Conservation (phyloP, 53 echinoderm and acorn worm genomes). For the Crossaster papposus region DNA sequence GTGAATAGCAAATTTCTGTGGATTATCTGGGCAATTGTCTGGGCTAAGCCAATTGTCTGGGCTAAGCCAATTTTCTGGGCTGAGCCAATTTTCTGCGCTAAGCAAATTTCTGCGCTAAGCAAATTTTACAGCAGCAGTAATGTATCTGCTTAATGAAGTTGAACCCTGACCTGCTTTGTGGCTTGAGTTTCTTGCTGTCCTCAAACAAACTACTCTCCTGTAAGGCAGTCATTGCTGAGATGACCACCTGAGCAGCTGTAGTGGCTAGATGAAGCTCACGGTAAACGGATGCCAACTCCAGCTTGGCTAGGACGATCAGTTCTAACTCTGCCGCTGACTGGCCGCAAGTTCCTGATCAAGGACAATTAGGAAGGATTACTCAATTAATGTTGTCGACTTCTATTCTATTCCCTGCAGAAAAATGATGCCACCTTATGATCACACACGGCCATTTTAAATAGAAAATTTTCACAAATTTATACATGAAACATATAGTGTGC, state of each 20-base stretch:
- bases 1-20: not conserved
- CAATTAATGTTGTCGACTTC: not conserved
- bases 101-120: too few relatives aligned
- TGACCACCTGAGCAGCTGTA: constrained; percentile 75
- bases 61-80: not conserved
- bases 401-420: too few relatives aligned
- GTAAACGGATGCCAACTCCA: constrained; percentile 81
- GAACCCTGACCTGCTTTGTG: constrained; percentile 67
- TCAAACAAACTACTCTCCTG: constrained; percentile 80
- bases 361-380: not conserved
- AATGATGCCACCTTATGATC: too few relatives aligned
- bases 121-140: too few relatives aligned
- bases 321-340: constrained; percentile 95
- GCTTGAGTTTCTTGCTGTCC: constrained; percentile 64
- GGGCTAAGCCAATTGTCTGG: too few relatives aligned
- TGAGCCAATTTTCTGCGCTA: not conserved
- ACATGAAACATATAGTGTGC: too few relatives aligned
- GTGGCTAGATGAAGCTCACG: constrained; percentile 83
- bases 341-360: constrained; percentile 55
- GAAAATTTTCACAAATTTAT: too few relatives aligned
- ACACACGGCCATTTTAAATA: too few relatives aligned
- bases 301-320: constrained; percentile 81
- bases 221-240: constrained; percentile 84
- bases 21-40: too few relatives aligned
- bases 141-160: too few relatives aligned